Conservation (phyloP, 2,888 invertebrate genomes). For the Melikaiella ostensackeni region DNA sequence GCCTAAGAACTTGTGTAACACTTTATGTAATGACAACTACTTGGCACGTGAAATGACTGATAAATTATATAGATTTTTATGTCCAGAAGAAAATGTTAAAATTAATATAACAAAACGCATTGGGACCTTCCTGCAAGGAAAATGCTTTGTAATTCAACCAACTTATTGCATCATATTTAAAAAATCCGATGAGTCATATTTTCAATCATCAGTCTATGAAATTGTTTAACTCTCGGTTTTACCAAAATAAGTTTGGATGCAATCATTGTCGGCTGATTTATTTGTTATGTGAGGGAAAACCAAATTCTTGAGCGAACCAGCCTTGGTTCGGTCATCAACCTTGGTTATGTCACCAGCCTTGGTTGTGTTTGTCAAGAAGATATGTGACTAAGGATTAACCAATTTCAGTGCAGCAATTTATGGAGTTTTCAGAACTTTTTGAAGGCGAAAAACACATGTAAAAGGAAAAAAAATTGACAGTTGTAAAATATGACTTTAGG, state of each 20-base stretch:
- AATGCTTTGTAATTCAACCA: not conserved
- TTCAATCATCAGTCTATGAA: not conserved
- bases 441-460: not conserved
- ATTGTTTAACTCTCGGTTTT: too few species aligned
- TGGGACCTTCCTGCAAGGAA: not conserved
- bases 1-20: slow-evolving; percentile 11
- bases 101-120: not conserved
- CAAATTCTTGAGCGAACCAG: not conserved
- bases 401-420: slow-evolving; percentile 21
- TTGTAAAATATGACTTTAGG: not conserved
- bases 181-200: not conserved
- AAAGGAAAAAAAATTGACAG: not conserved
- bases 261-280: not conserved
- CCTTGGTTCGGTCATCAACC: slow-evolving; percentile 40
- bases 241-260: not conserved
- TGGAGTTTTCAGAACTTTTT: not conserved
- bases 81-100: not conserved
- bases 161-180: slow-evolving; percentile 17
- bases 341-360: slow-evolving; percentile 33
- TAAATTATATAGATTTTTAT: slow-evolving; percentile 10
- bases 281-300: not conserved
- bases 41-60: not conserved
- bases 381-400: slow-evolving; percentile 24
- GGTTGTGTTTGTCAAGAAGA: slow-evolving; percentile 34
- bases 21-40: slow-evolving; percentile 20